Evolutionary conservation across 2,113 vertebrate species (phyloP).

Genomic region (Holacanthus passer): DNA sequence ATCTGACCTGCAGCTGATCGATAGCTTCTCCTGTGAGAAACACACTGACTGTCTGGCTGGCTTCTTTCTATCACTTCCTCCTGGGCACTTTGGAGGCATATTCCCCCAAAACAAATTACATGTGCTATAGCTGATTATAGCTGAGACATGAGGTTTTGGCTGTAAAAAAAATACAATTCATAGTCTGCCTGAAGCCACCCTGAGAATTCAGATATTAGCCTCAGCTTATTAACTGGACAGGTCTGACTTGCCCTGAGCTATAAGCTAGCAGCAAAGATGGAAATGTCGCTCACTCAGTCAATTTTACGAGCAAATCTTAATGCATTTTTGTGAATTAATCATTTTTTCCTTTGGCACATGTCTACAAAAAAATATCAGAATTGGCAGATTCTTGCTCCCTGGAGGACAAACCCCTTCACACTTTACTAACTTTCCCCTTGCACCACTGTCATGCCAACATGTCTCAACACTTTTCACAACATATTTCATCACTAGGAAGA

Average conservation of each 20-base stretch:
- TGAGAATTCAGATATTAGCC: slow-evolving; percentile 11
- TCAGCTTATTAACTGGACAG: slow-evolving; percentile 11
- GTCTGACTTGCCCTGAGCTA: slow-evolving; percentile 22
- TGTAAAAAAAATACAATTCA: slow-evolving; percentile 12
- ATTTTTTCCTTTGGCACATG: neutral
- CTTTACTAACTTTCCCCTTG: neutral
- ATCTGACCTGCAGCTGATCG: slow-evolving; percentile 63
- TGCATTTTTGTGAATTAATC: neutral
- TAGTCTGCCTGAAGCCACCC: slow-evolving; percentile 5
- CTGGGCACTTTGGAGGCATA: slow-evolving; percentile 9
- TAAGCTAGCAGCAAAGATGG: neutral
- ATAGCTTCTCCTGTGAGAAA: slow-evolving; percentile 47
- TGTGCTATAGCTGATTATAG: neutral
- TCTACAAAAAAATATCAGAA: neutral
- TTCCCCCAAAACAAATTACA: slow-evolving; percentile 15
- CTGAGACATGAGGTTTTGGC: neutral
- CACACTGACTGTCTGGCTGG: slow-evolving; percentile 17
- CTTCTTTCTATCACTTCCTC: slow-evolving; percentile 25
- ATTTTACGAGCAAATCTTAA: slow-evolving; percentile 2
- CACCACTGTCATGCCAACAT: neutral
- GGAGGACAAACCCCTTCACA: neutral
- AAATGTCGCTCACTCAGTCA: neutral
- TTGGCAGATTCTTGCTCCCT: neutral
- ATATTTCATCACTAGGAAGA: neutral
- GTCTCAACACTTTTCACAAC: neutral